A percentile compares a stretch with the other conserved stretches of the same genome.
Conservation (phyloP, 2,797 vertebrate genomes). For the Lycodopsis pacificus region DNA sequence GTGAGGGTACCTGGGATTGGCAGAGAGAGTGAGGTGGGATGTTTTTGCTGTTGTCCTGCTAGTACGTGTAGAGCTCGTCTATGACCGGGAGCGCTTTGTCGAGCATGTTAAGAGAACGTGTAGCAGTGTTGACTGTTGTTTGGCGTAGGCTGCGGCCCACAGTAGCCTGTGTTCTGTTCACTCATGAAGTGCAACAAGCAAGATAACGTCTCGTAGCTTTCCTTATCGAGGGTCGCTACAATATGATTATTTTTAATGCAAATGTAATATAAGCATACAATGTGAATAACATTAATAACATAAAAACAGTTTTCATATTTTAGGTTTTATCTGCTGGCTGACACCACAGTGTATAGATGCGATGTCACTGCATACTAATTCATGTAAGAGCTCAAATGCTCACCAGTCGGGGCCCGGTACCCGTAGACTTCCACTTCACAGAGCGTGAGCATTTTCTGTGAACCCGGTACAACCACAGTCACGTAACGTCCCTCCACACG, state of each 20-base stretch:
- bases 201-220: too few relatives aligned
- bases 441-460: neutral
- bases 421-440: slow-evolving; percentile 66
- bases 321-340: neutral
- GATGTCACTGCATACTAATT: neutral
- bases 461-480: slow-evolving; percentile 25
- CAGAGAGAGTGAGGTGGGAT: too few relatives aligned
- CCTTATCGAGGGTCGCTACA: too few relatives aligned
- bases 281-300: neutral
- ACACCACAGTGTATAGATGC: neutral
- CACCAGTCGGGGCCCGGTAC: slow-evolving; percentile 50
- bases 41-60: too few relatives aligned
- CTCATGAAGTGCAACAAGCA: too few relatives aligned
- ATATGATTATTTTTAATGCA: neutral
- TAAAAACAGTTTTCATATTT: neutral
- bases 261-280: neutral
- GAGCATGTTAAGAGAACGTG: too few relatives aligned
- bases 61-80: too few relatives aligned
- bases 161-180: too few relatives aligned
- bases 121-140: too few relatives aligned
- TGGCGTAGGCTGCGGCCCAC: too few relatives aligned
- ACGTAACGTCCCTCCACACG: slow-evolving; percentile 48
- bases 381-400: neutral
- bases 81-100: too few relatives aligned
- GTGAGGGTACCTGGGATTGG: too few relatives aligned